phyloP scores from a whole-genome alignment of 2,797 vertebrate species.

The Dendrocincla fuliginosa region DNA sequence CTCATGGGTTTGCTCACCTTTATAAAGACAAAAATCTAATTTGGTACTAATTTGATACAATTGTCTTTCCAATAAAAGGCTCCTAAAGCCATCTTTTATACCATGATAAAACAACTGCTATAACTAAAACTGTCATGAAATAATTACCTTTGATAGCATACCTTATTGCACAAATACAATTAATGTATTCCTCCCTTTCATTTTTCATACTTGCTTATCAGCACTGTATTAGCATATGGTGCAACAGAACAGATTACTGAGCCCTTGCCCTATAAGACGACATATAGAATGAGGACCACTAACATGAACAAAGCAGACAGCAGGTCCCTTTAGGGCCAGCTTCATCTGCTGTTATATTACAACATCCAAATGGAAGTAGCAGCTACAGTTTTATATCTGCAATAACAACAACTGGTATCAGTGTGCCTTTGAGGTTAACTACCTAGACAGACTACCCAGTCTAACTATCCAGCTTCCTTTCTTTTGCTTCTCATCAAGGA shows the following conservation, averaged over 20 bases:
- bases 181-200: slow-evolving; percentile 75
- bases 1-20: slow-evolving; percentile 83
- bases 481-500: background rate
- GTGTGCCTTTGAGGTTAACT: background rate
- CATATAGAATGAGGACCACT: slow-evolving; percentile 9
- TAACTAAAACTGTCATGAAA: slow-evolving; percentile 78
- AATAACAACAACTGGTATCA: background rate
- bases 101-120: slow-evolving; percentile 79
- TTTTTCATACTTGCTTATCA: slow-evolving; percentile 74
- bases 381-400: background rate
- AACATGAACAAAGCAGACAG: background rate
- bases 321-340: slow-evolving; percentile 30
- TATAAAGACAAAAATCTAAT: slow-evolving; percentile 85
- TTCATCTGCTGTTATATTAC: slow-evolving; percentile 31
- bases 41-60: slow-evolving; percentile 82
- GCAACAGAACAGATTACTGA: slow-evolving; percentile 55
- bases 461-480: background rate
- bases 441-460: background rate
- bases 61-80: slow-evolving; percentile 80
- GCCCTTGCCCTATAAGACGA: background rate
- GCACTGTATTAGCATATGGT: slow-evolving; percentile 69
- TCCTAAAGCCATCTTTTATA: slow-evolving; percentile 79
- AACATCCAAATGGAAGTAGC: slow-evolving; percentile 8
- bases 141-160: slow-evolving; percentile 77
- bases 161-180: slow-evolving; percentile 77